phyloP scores from a whole-genome alignment of 2,113 vertebrate genomes.

The Ia io region DNA sequence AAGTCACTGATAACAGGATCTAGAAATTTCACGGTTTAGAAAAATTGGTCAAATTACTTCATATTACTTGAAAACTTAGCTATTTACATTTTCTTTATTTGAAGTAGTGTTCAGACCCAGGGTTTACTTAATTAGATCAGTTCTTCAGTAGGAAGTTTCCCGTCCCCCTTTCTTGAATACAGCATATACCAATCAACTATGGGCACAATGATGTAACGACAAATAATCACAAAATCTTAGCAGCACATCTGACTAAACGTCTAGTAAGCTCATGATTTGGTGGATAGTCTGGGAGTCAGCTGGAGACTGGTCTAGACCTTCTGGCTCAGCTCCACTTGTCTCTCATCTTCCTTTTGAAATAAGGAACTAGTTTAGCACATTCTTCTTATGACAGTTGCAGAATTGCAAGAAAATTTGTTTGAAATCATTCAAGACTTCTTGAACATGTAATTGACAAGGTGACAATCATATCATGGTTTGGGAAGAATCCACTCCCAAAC shows the following conservation, averaged over 20 bases:
- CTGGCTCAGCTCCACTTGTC: fast-evolving
- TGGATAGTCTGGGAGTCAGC: not conserved
- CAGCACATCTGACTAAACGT: not conserved
- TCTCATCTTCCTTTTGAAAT: not conserved
- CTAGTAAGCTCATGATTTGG: not conserved
- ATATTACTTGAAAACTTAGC: not conserved
- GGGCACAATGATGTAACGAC: not conserved
- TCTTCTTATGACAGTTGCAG: not conserved
- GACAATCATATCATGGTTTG: not conserved
- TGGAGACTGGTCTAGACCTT: not conserved
- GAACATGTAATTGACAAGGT: not conserved
- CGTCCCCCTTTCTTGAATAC: not conserved
- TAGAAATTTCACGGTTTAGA: not conserved
- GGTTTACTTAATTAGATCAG: not conserved
- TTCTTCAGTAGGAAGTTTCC: not conserved
- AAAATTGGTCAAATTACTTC: not conserved
- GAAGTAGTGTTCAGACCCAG: not conserved
- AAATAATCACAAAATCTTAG: not conserved
- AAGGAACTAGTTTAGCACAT: not conserved
- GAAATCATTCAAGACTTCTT: not conserved
- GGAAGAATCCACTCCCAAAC: not conserved
- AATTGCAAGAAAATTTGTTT: not conserved
- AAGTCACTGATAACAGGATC: not conserved
- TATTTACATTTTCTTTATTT: not conserved
- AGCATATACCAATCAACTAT: not conserved